These are phyloP conservation scores for Pseudomyrmex dendroicus DNA, from an alignment of 1,140 invertebrate species.

Conservation along the genomic window DNA sequence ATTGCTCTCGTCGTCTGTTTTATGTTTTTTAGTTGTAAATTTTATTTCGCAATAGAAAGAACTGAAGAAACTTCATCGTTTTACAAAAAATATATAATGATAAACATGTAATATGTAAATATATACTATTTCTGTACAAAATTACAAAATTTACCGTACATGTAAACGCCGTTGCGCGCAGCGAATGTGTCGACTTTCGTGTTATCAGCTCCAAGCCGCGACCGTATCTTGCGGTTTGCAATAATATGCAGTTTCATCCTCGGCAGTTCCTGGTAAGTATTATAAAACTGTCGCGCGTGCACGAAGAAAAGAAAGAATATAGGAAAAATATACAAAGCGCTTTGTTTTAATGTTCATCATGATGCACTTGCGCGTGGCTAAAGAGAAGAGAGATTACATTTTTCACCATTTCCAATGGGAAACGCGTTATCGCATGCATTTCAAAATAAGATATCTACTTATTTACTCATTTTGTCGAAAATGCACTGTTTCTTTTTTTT, in stretches of 20 bases:
- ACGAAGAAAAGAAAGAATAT: not conserved
- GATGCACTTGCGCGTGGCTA: not conserved
- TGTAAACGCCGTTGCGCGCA: not conserved
- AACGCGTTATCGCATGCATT: not conserved
- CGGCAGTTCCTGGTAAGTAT: conserved; percentile 19
- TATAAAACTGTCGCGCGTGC: conserved; percentile 19
- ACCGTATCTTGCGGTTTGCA: conserved; percentile 63
- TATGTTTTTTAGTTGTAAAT: not conserved
- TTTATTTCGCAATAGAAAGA: not conserved
- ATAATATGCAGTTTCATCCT: conserved; percentile 52
- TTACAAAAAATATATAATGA: too few species aligned
- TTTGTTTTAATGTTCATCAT: conserved; percentile 17
- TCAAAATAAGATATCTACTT: not conserved
- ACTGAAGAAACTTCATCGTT: not conserved
- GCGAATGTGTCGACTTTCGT: not conserved
- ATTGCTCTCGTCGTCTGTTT: not conserved
- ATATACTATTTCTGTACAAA: not conserved
- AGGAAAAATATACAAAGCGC: not conserved
- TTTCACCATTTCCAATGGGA: not conserved
- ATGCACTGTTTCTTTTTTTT: too few species aligned
- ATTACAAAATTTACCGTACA: not conserved
- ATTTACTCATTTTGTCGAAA: too few species aligned
- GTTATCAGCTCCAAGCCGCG: conserved; percentile 24
- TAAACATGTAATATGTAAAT: not conserved
- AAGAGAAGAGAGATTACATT: not conserved